Conservation (phyloP, 2,797 vertebrate genomes). For the Macroramphosus scolopax region DNA sequence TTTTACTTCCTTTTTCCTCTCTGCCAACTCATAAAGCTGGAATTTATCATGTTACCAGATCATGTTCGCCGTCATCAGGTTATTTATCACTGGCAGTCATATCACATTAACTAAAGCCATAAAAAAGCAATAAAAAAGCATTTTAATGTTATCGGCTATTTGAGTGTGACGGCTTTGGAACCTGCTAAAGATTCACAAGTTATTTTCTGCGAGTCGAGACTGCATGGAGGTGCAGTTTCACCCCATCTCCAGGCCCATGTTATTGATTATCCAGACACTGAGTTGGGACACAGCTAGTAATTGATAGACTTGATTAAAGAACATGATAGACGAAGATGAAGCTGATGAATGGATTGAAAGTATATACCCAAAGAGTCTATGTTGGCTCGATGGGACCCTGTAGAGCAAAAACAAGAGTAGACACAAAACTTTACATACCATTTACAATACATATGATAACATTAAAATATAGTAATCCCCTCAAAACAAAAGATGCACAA, state of each 20-base stretch:
- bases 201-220: constrained; percentile 2
- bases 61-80: too few species aligned
- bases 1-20: too few species aligned
- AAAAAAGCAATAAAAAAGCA: too few species aligned
- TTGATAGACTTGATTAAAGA: constrained; percentile 14
- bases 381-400: constrained; percentile 32
- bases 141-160: neutral
- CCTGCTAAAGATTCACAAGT: too few species aligned
- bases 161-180: too few species aligned
- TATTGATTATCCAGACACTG: constrained; percentile 3
- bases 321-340: constrained; percentile 5
- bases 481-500: constrained; percentile 18
- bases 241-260: too few species aligned
- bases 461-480: constrained; percentile 3
- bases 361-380: constrained; percentile 19
- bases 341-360: constrained; percentile 11
- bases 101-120: constrained; percentile 6
- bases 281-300: constrained; percentile 14
- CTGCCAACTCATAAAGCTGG: too few species aligned
- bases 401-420: constrained; percentile 23
- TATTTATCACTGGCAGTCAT: constrained; percentile 1
- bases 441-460: constrained; percentile 32
- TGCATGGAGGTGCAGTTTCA: neutral
- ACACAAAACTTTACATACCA: constrained; percentile 29
- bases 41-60: neutral